Base-by-base conservation (phyloP, 2,888 invertebrate genomes). In the Calameuta filiformis region DNA sequence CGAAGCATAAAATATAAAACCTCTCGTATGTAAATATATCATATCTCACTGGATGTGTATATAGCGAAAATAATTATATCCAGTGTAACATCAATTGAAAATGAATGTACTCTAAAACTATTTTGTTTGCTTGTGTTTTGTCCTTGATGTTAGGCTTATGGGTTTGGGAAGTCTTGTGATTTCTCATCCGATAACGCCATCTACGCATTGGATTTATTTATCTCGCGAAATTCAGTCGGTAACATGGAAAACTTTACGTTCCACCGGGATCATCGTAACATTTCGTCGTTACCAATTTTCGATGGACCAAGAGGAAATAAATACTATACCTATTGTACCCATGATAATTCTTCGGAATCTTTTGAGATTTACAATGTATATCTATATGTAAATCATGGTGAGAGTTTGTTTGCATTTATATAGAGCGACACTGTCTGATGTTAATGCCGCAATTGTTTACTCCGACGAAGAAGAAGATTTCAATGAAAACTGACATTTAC, bases 111-210 rank as follows among this genome's bases (percentile, higher is more conserved):
- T n/a, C 31, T 11, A 71, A n/a, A 33, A 31, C 71, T 12, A 33
- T 33, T 30, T 31, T 31, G 71, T 71, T 71, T 71, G 30, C 71
- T 71, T 30, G 33, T 71, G n/a, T 69, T 33, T n/a, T 71, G 71
- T 30, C 71, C 40, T 40, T 40, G 40, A 40, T 15, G 15, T 15
- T 40, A 15, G 40, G 12, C 40, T 40, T 40, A 40, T 40, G 40
- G 40, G 40, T 40, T 40, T 40, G 40, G 40, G 15, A 15, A 40
- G 40, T 40, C 40, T 40, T 40, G 40, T 40, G 40, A 40, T 69
- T 69, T 30, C 78, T 79, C 82, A 84, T 81, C 77, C 83, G 83
- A 86, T 89, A 85, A 85, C 86, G 89, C 89, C 89, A 89, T 87
- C 89, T 89, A 83, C 80, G 77, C 82, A 78, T 33, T 40, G 75